These are phyloP conservation scores for Grammomys dolichurus DNA, from an alignment of 2,113 vertebrate genomes.

Conservation along the genomic window DNA sequence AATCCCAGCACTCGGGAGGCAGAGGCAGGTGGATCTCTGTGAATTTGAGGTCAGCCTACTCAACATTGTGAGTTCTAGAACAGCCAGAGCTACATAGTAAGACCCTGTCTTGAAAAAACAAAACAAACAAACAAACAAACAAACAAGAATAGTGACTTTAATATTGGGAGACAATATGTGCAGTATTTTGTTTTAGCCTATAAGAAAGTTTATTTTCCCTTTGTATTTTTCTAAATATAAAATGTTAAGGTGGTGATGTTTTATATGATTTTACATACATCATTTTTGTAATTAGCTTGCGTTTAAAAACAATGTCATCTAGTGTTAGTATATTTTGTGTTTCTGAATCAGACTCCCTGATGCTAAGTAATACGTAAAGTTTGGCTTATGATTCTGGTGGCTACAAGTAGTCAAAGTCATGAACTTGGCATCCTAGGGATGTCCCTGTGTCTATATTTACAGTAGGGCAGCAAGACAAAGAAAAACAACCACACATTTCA, in stretches of 20 bases:
- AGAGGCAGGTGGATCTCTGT: neutral
- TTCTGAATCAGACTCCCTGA: neutral
- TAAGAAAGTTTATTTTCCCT: neutral
- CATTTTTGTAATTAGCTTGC: constrained; percentile 1
- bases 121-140: neutral
- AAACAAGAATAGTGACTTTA: neutral
- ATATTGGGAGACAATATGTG: constrained; percentile 6
- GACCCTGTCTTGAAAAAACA: neutral
- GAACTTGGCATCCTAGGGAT: neutral
- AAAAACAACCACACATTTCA: neutral
- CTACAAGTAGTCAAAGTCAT: neutral
- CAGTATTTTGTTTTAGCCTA: constrained; percentile 1
- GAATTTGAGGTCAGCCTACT: neutral
- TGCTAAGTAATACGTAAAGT: neutral
- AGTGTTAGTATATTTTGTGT: constrained; percentile 19
- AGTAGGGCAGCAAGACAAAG: neutral
- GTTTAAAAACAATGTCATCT: constrained; percentile 30
- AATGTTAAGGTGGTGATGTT: neutral
- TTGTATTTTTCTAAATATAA: constrained; percentile 6
- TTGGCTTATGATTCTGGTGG: neutral
- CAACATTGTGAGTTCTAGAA: neutral
- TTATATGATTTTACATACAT: constrained; percentile 18
- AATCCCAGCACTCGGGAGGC: neutral
- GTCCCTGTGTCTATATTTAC: neutral
- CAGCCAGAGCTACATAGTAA: neutral